Evolutionary conservation across 2,797 vertebrate species (phyloP).

Genomic region (Discoglossus pictus): DNA sequence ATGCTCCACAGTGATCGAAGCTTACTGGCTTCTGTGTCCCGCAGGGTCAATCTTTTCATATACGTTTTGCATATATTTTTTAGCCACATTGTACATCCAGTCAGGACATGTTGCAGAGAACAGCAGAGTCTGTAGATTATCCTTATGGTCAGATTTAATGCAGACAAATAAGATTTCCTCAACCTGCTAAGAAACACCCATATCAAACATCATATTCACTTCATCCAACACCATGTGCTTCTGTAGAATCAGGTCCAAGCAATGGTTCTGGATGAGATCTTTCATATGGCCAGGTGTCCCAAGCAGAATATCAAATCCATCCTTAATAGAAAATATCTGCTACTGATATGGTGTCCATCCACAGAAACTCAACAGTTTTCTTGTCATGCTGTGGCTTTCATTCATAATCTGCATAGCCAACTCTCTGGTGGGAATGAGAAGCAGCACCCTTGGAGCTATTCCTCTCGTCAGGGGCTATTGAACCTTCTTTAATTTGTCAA

Average conservation of each 20-base stretch:
- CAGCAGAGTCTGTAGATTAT: slow-evolving; percentile 92
- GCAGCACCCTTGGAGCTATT: slow-evolving; percentile 87
- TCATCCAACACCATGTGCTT: slow-evolving; percentile 94
- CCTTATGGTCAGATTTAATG: slow-evolving; percentile 86
- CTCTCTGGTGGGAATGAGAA: slow-evolving; percentile 92
- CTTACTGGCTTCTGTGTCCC: slow-evolving; percentile 88
- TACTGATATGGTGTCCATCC: slow-evolving; percentile 89
- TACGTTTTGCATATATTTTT: slow-evolving; percentile 89
- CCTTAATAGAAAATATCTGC: slow-evolving; percentile 85
- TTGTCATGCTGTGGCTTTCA: slow-evolving; percentile 89
- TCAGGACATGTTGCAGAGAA: slow-evolving; percentile 95
- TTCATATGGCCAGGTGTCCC: slow-evolving; percentile 95
- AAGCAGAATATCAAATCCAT: slow-evolving; percentile 89
- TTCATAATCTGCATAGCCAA: slow-evolving; percentile 90
- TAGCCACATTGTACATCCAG: slow-evolving; percentile 94
- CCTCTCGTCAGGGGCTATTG: slow-evolving; percentile 69
- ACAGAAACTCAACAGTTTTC: slow-evolving; percentile 89
- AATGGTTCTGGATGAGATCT: slow-evolving; percentile 89
- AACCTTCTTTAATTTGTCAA: slow-evolving; percentile 81
- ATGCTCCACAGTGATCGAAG: slow-evolving; percentile 95
- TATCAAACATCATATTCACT: slow-evolving; percentile 98
- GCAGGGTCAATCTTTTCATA: slow-evolving; percentile 91
- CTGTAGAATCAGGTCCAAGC: slow-evolving; percentile 81
- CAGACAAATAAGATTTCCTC: slow-evolving; percentile 89
- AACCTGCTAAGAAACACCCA: slow-evolving; percentile 97